phyloP scores from a whole-genome alignment of 2,888 invertebrate genomes.

The Pollenia griseotomentosa region DNA sequence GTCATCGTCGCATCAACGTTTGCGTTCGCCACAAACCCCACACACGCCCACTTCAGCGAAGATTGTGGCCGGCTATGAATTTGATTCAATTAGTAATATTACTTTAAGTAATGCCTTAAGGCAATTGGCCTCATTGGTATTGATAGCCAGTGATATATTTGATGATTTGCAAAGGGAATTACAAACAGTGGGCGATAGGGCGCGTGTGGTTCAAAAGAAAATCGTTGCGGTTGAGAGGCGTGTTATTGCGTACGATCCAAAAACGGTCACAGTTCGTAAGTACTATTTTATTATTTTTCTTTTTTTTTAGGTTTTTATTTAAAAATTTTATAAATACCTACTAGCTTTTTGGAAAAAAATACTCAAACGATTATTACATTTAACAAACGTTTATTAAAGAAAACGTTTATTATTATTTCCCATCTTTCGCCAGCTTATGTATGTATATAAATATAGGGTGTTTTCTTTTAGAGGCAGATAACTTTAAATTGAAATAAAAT shows the following conservation, averaged over 20 bases:
- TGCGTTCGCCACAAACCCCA: conserved; percentile 73
- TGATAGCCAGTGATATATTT: conserved; percentile 94
- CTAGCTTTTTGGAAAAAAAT: too few relatives aligned
- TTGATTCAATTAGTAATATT: conserved; percentile 94
- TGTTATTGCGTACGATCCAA: conserved; percentile 92
- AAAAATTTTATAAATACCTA: neutral
- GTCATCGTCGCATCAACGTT: conserved; percentile 61
- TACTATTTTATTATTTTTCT: conserved; percentile 83
- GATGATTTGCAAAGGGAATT: conserved; percentile 91
- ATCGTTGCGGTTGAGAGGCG: conserved; percentile 89
- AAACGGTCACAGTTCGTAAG: conserved; percentile 97
- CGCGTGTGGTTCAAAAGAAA: conserved; percentile 89
- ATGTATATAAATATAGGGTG: too few relatives aligned
- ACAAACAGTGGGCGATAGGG: conserved; percentile 89
- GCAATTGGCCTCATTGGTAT: conserved; percentile 93
- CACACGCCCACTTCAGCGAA: conserved; percentile 77
- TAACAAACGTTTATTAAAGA: too few relatives aligned
- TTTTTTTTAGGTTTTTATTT: too few relatives aligned
- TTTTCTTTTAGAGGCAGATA: too few relatives aligned
- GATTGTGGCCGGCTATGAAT: conserved; percentile 88
- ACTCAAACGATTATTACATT: too few relatives aligned
- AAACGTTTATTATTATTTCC: too few relatives aligned
- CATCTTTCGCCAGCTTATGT: too few relatives aligned
- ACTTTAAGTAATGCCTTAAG: conserved; percentile 93
- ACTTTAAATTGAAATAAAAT: too few relatives aligned